A percentile compares a stretch with the other conserved stretches of the same genome.
Evolutionary conservation across 2,113 vertebrate genomes (phyloP).

Genomic region (Hystrix brachyura): DNA sequence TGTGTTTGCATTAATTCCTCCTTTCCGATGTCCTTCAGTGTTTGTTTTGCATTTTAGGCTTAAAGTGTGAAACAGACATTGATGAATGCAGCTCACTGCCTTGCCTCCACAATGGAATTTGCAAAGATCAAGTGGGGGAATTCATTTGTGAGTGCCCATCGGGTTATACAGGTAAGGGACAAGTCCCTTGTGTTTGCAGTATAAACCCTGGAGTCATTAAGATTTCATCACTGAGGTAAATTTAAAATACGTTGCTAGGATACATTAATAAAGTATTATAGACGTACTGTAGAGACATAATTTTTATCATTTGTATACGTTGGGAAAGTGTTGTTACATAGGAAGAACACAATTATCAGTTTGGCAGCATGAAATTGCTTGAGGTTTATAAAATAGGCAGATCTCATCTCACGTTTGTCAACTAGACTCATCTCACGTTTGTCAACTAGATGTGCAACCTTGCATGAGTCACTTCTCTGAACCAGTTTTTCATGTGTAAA

Average conservation of each 20-base stretch:
- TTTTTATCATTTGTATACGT: background rate
- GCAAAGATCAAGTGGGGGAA: slow-evolving; percentile 92
- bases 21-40: slow-evolving; percentile 24
- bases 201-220: background rate
- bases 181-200: background rate
- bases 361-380: background rate
- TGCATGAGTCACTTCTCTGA: background rate
- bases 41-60: slow-evolving; percentile 90
- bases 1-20: background rate
- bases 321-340: background rate
- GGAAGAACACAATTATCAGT: background rate
- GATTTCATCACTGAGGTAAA: background rate
- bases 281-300: background rate
- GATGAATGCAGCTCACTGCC: slow-evolving; percentile 96
- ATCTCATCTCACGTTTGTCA: background rate
- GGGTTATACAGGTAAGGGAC: slow-evolving; percentile 94
- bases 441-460: background rate
- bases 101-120: slow-evolving; percentile 94
- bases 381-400: background rate
- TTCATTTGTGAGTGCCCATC: slow-evolving; percentile 95
- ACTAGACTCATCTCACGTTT: too few species aligned
- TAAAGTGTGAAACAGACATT: slow-evolving; percentile 96
- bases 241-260: background rate
- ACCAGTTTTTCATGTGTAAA: background rate
- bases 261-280: background rate